phyloP scores from a whole-genome alignment of 2,888 invertebrate species.

The Pandemis corylana region DNA sequence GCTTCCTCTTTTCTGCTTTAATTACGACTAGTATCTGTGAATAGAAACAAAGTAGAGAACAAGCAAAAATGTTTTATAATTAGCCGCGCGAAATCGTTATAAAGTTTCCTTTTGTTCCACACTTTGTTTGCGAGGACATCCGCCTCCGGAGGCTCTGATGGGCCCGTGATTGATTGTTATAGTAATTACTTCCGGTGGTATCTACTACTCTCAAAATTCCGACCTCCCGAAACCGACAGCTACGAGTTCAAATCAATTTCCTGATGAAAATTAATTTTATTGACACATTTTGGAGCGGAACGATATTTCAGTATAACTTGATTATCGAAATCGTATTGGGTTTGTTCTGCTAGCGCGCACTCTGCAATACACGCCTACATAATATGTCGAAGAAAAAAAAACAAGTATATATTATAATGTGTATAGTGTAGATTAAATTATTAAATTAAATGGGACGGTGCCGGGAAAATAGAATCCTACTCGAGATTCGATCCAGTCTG shows the following conservation, averaged over 20 bases:
- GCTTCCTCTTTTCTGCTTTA: background rate
- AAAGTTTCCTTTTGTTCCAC: slow-evolving; percentile 36
- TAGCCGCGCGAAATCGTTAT: slow-evolving; percentile 18
- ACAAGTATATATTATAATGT: too few relatives aligned
- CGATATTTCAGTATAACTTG: slow-evolving; percentile 24
- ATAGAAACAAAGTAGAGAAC: background rate
- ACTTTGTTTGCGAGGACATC: slow-evolving; percentile 34
- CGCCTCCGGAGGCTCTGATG: slow-evolving; percentile 22
- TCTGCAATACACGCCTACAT: background rate
- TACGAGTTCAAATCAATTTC: slow-evolving; percentile 24
- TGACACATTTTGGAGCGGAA: slow-evolving; percentile 9
- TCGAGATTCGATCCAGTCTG: too few relatives aligned
- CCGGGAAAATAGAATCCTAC: background rate
- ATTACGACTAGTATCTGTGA: background rate
- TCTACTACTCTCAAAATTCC: slow-evolving; percentile 11
- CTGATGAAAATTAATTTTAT: slow-evolving; percentile 23
- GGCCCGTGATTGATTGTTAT: slow-evolving; percentile 34
- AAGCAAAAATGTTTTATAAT: slow-evolving; percentile 28
- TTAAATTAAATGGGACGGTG: background rate
- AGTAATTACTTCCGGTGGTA: slow-evolving; percentile 28
- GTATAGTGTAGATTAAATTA: background rate
- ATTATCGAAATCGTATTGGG: slow-evolving; percentile 20
- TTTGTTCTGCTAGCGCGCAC: background rate
- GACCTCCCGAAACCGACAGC: slow-evolving; percentile 12
- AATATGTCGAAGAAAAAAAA: background rate